phyloP scores from a whole-genome alignment of 2,113 vertebrate species.

The Trogon surrucura region DNA sequence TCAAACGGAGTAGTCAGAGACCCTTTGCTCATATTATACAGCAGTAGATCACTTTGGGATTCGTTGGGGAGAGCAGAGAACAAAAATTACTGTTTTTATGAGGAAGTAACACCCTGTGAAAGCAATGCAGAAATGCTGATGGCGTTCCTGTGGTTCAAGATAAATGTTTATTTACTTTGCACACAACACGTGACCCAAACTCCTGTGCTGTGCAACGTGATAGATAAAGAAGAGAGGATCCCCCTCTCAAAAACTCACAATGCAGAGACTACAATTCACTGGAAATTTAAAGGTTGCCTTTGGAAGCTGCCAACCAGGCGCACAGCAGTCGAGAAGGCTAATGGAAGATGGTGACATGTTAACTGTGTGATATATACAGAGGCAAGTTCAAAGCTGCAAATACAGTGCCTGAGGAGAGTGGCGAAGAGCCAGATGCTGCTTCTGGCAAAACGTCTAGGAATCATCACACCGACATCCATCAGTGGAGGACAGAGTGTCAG shows the following conservation, averaged over 20 bases:
- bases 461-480: not conserved
- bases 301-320: slow-evolving; percentile 21
- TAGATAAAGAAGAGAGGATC: not conserved
- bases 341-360: slow-evolving; percentile 12
- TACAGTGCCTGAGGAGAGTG: not conserved
- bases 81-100: not conserved
- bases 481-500: not conserved
- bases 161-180: not conserved
- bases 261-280: not conserved
- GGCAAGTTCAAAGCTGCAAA: slow-evolving; percentile 35
- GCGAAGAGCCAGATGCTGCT: slow-evolving; percentile 29
- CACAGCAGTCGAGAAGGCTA: not conserved
- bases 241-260: not conserved
- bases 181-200: not conserved
- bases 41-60: not conserved
- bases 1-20: not conserved
- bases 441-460: not conserved
- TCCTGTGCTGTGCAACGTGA: not conserved
- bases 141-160: not conserved
- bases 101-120: not conserved
- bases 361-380: slow-evolving; percentile 15
- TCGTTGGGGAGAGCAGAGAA: not conserved
- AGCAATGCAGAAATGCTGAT: not conserved
- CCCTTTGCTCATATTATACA: not conserved
- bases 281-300: not conserved